These are phyloP conservation scores for Podarcis raffonei DNA, from an alignment of 2,113 vertebrate species.

Conservation along the genomic window DNA sequence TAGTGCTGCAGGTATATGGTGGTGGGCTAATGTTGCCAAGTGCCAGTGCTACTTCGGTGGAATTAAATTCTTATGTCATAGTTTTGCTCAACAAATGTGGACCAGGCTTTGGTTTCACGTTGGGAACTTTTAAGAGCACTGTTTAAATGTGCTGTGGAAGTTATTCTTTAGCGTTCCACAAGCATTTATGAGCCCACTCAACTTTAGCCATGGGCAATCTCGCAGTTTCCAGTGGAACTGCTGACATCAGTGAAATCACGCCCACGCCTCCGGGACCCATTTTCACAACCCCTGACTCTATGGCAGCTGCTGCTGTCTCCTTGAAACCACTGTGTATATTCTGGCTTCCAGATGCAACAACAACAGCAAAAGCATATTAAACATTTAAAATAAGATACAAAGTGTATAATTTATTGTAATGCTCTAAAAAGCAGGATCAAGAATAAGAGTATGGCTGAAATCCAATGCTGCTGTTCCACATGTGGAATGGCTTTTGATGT, in stretches of 20 bases:
- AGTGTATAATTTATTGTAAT: background rate
- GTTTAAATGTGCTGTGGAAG: background rate
- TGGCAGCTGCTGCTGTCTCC: background rate
- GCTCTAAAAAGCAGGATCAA: background rate
- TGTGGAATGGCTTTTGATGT: background rate
- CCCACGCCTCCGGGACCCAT: fast-evolving
- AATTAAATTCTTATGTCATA: background rate
- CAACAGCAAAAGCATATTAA: background rate
- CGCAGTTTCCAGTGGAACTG: background rate
- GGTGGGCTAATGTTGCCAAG: background rate
- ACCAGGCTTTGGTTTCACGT: background rate
- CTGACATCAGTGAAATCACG: background rate
- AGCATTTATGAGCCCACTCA: background rate
- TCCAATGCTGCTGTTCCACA: background rate
- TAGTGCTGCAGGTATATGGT: background rate
- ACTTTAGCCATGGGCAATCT: background rate
- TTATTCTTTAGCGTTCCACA: background rate
- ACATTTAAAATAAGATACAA: background rate
- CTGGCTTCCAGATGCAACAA: background rate
- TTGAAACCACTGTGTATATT: background rate
- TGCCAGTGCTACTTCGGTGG: fast-evolving
- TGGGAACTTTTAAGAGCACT: fast-evolving
- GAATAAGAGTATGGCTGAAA: background rate
- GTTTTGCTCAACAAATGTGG: fast-evolving
- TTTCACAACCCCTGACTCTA: background rate